Percentiles rank a stretch among this genome's conserved stretches.
phyloP scores from a whole-genome alignment of 2,797 vertebrate species.

The Catharus ustulatus region DNA sequence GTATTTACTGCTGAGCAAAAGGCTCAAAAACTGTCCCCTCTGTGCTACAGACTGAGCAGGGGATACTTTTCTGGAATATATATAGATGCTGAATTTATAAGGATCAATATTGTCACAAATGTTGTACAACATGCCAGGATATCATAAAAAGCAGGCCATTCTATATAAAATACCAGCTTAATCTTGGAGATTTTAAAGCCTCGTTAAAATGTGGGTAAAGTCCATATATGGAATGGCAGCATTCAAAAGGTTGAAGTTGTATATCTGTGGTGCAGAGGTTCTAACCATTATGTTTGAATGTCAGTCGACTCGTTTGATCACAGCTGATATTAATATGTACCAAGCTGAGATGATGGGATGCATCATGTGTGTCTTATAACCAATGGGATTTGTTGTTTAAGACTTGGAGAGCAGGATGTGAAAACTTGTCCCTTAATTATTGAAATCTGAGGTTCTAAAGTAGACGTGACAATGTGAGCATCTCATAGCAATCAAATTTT shows the following conservation, averaged over 20 bases:
- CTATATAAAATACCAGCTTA: constrained; percentile 81
- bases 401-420: not conserved
- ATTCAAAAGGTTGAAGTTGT: constrained; percentile 81
- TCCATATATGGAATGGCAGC: constrained; percentile 79
- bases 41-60: not conserved
- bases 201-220: constrained; percentile 82
- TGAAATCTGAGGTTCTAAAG: not conserved
- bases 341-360: not conserved
- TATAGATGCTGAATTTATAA: constrained; percentile 80
- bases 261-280: constrained; percentile 70
- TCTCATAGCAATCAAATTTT: not conserved
- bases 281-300: constrained; percentile 56
- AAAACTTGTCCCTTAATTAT: not conserved
- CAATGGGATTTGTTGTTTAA: not conserved
- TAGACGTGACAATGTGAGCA: not conserved
- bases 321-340: not conserved
- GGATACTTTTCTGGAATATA: constrained; percentile 72
- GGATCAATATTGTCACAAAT: constrained; percentile 78
- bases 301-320: constrained; percentile 54
- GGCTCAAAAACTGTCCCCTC: not conserved
- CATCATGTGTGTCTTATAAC: not conserved
- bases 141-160: constrained; percentile 80
- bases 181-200: constrained; percentile 81
- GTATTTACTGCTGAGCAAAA: not conserved
- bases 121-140: constrained; percentile 83